These are phyloP conservation scores for Sarcoramphus papa DNA, from an alignment of 2,797 vertebrate species.

Conservation along the genomic window DNA sequence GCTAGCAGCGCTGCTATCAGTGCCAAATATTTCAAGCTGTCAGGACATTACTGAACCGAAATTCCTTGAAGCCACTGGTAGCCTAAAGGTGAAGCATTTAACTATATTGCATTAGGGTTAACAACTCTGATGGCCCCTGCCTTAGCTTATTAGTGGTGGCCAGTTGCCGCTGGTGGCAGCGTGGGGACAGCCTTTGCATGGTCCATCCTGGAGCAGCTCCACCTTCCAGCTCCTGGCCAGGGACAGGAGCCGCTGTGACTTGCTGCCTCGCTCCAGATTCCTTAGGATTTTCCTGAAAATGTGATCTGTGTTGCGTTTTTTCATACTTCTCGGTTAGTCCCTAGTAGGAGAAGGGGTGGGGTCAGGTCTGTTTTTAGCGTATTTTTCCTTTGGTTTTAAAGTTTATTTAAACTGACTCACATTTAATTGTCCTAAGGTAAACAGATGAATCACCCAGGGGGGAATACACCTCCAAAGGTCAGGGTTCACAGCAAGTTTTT, in stretches of 20 bases:
- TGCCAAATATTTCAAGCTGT: slow-evolving; percentile 32
- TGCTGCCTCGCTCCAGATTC: background rate
- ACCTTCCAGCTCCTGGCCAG: background rate
- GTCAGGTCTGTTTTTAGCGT: slow-evolving; percentile 63
- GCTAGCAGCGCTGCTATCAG: background rate
- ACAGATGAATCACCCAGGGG: slow-evolving; percentile 69
- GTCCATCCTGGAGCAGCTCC: slow-evolving; percentile 34
- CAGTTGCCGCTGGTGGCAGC: background rate
- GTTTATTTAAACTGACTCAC: slow-evolving; percentile 75
- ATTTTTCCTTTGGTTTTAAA: slow-evolving; percentile 71
- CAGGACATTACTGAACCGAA: background rate
- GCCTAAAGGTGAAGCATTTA: slow-evolving; percentile 33
- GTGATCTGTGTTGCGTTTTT: slow-evolving; percentile 11
- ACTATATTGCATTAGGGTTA: slow-evolving; percentile 6
- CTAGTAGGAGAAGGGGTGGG: slow-evolving; percentile 51
- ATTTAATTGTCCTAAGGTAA: slow-evolving; percentile 76
- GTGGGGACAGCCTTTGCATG: background rate
- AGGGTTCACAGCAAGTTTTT: slow-evolving; percentile 49
- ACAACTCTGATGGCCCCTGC: background rate
- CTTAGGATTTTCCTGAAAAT: slow-evolving; percentile 55
- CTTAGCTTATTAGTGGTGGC: background rate
- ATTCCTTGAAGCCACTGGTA: slow-evolving; percentile 13
- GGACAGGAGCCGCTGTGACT: background rate
- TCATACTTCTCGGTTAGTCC: slow-evolving; percentile 28
- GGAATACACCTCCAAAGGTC: slow-evolving; percentile 68